Percentiles rank a stretch among this genome's conserved stretches.
These are phyloP conservation scores for Wasmannia auropunctata DNA, from an alignment of 1,140 invertebrate genomes.

Conservation along the genomic window DNA sequence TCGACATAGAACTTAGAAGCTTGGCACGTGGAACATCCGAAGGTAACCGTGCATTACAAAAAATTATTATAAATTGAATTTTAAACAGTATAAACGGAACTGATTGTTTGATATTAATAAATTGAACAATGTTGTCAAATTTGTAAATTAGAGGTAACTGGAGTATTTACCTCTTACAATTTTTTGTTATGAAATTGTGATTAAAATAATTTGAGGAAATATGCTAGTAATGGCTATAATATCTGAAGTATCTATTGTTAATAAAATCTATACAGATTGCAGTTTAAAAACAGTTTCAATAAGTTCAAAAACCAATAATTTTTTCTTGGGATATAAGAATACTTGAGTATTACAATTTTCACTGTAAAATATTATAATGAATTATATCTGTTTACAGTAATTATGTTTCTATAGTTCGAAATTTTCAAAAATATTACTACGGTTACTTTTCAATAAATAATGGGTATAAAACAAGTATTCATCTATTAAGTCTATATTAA, in stretches of 20 bases:
- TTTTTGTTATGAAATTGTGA: not conserved
- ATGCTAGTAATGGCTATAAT: not conserved
- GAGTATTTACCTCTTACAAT: not conserved
- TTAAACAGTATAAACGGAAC: not conserved
- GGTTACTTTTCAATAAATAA: no score
- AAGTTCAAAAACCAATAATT: not conserved
- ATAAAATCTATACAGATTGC: not conserved
- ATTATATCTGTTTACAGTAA: not conserved
- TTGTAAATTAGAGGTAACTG: not conserved
- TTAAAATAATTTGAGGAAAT: not conserved
- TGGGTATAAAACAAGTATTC: not conserved
- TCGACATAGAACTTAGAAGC: conserved; percentile 77
- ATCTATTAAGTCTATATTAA: not conserved
- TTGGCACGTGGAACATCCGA: conserved; percentile 80
- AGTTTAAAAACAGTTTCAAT: not conserved
- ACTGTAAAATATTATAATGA: not conserved
- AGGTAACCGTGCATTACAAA: conserved; percentile 73
- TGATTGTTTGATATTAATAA: not conserved
- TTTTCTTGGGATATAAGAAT: not conserved
- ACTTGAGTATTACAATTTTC: not conserved
- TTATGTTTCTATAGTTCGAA: not conserved
- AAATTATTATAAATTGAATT: conserved; percentile 8
- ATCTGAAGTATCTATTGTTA: not conserved
- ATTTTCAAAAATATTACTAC: not conserved
- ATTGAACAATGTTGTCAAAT: not conserved